Percentiles rank a stretch among this genome's conserved stretches.
These are phyloP conservation scores for Leptinotarsa peninsularis DNA, from an alignment of 2,888 invertebrate genomes.

Conservation along the genomic window DNA sequence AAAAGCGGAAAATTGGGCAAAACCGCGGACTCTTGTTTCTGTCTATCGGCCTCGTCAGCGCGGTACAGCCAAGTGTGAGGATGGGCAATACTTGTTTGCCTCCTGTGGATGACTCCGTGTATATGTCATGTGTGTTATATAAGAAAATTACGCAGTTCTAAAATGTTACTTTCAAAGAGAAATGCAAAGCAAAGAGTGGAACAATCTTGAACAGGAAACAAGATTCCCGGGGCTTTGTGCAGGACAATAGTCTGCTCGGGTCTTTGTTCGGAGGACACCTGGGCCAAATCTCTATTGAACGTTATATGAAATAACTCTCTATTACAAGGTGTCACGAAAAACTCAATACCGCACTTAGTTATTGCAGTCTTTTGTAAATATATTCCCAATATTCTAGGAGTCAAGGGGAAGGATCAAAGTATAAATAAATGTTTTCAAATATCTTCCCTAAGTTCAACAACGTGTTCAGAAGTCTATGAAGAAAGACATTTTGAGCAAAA, in stretches of 20 bases:
- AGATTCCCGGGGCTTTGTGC: constrained; percentile 50
- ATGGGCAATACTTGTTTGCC: too few relatives aligned
- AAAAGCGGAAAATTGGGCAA: too few relatives aligned
- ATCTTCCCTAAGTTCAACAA: too few relatives aligned
- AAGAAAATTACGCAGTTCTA: neutral
- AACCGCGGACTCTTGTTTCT: too few relatives aligned
- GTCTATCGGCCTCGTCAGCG: too few relatives aligned
- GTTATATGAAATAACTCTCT: constrained; percentile 14
- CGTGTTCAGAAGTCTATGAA: too few relatives aligned
- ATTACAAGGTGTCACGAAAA: constrained; percentile 25
- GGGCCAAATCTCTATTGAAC: constrained; percentile 45
- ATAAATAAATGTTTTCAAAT: too few relatives aligned
- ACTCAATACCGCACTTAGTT: neutral
- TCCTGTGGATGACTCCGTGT: too few relatives aligned
- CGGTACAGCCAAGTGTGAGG: too few relatives aligned
- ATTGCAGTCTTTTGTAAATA: neutral
- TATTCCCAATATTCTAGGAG: neutral
- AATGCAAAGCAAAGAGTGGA: constrained; percentile 28
- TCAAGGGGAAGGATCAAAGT: too few relatives aligned
- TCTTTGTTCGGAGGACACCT: constrained; percentile 59
- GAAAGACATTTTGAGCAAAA: too few relatives aligned
- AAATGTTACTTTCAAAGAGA: neutral
- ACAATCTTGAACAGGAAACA: constrained; percentile 49
- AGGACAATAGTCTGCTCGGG: constrained; percentile 55
- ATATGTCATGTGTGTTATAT: too few relatives aligned